These are phyloP conservation scores for Crotalus horridus DNA, from an alignment of 2,113 vertebrate species.

Conservation along the genomic window DNA sequence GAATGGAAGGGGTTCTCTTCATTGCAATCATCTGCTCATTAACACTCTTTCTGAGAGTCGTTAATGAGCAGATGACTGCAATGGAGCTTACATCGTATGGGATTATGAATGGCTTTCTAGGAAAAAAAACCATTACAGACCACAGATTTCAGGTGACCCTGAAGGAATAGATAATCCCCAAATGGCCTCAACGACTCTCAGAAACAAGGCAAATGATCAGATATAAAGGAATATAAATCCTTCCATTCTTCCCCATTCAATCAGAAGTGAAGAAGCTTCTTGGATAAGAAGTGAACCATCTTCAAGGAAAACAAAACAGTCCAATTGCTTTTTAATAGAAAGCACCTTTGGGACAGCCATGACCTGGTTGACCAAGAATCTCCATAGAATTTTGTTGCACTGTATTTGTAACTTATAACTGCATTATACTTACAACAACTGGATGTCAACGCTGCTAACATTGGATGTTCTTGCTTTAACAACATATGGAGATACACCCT, in stretches of 20 bases:
- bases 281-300: not conserved
- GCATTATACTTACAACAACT: not conserved
- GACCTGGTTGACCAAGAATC: not conserved
- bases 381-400: not conserved
- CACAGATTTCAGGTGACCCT: not conserved
- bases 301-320: not conserved
- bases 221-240: not conserved
- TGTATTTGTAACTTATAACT: not conserved
- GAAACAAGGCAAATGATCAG: accelerated
- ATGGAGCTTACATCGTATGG: not conserved
- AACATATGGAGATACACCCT: too few species aligned
- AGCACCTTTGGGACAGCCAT: not conserved
- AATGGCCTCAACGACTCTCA: not conserved
- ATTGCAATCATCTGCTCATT: not conserved
- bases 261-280: not conserved
- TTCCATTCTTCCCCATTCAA: not conserved
- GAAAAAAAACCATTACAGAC: not conserved
- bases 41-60: not conserved
- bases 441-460: too few species aligned
- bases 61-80: too few species aligned
- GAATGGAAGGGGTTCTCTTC: not conserved
- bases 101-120: not conserved
- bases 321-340: not conserved
- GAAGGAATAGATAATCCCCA: not conserved
- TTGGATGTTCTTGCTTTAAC: too few species aligned